These are phyloP conservation scores for Linyphia triangularis DNA, from an alignment of 2,888 invertebrate genomes.

Conservation along the genomic window DNA sequence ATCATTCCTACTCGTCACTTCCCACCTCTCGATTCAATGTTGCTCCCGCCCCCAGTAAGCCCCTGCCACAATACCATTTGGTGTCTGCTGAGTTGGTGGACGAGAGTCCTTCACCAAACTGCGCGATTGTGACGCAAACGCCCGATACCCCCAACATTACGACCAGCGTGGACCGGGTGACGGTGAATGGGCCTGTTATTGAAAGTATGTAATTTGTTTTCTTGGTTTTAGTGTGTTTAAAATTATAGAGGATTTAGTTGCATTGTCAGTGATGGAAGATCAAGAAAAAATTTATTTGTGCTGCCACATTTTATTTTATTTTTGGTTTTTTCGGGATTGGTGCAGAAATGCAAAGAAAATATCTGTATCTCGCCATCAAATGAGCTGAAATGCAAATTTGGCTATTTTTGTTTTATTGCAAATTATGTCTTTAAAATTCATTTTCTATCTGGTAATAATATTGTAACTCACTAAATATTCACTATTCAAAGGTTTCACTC, in stretches of 20 bases:
- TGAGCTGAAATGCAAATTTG: no score
- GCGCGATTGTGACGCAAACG: constrained; percentile 21
- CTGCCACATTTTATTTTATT: no score
- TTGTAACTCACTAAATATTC: no score
- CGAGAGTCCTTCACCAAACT: constrained; percentile 75
- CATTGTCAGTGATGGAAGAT: no score
- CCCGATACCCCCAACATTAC: constrained; percentile 68
- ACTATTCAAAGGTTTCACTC: no score
- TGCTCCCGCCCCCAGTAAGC: constrained; percentile 80
- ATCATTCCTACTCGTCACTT: constrained; percentile 79
- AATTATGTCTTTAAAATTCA: no score
- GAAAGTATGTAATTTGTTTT: constrained; percentile 58
- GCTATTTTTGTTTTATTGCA: no score
- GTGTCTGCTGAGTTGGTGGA: constrained; percentile 78
- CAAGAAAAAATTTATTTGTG: no score
- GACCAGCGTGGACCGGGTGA: constrained; percentile 38
- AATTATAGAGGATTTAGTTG: no score
- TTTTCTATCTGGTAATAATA: no score
- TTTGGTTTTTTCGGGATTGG: background rate
- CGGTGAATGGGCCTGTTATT: constrained; percentile 65
- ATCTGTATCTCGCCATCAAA: no score
- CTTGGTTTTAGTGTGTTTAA: background rate
- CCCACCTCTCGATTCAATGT: constrained; percentile 80
- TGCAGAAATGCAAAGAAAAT: background rate
- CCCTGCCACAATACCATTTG: constrained; percentile 77